Evolutionary conservation across 2,113 vertebrate species (phyloP), one percentile per base, ranked within the genome.

Genomic region (Psilopogon haemacephalus): DNA sequence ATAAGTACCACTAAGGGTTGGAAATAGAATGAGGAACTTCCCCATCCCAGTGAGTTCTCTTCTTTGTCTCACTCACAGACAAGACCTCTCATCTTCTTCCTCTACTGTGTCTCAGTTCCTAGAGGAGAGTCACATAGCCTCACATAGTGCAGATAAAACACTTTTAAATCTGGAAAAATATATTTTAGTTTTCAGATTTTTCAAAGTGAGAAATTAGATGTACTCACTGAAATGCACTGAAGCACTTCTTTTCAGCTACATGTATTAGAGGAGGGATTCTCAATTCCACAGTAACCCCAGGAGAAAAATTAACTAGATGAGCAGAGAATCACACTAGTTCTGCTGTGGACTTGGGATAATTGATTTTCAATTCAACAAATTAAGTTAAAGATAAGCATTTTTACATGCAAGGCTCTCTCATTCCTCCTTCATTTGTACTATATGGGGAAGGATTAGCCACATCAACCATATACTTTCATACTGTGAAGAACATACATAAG

Each of bases 321-420:
- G 56, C 52, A 80, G 20, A 75, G 75, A 85, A 46, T 58, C 20
- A 11, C 30, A 38, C 63, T 44, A 60, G 15, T n/a, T 94, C 46
- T 87, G 68, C 52, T 92, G 52, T 63, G 33, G 38, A 37, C 52
- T 82, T 46, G 15, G 30, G 30, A 42, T 54, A 87, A 76, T 20
- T 73, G 33, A 13, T 82, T 67, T 62, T 28, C 63, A 89, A 9
- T 19, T 84, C 59, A 70, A 65, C 42, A 90, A 62, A 82, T 78
- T 75, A 78, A 69, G 15, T 65, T 86, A 65, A 94, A 94, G 44
- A n/a, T 63, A 88, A 86, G 63, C 26, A 80, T 82, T 88, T 91
- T 86, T 74, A 63, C 74, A 56, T 33, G 33, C 46, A 82, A 73
- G 77, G 63, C n/a, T 37, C n/a, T 37, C 7, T 15, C 33, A 54